A percentile compares a stretch with the other conserved stretches of the same genome.
Evolutionary conservation across 2,888 invertebrate genomes (phyloP).

Genomic region (Eupithecia tripunctaria): DNA sequence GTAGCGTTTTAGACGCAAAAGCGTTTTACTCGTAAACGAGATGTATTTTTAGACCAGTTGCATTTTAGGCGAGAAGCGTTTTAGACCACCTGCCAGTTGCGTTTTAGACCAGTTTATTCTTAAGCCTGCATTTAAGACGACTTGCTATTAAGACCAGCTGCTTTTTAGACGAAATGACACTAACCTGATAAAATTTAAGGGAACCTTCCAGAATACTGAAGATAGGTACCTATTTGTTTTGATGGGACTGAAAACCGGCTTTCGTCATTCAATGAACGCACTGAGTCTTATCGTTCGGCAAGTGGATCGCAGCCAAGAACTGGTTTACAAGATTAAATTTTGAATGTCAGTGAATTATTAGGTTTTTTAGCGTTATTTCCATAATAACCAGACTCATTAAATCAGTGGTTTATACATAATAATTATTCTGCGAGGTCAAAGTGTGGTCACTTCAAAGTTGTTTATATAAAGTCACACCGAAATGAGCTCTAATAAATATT

Average conservation of each 20-base stretch:
- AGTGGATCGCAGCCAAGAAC: neutral
- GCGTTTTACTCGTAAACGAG: no score
- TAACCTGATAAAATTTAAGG: no score
- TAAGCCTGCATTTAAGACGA: no score
- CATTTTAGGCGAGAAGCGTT: no score
- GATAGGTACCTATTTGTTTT: neutral
- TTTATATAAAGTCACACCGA: slow-evolving; percentile 1
- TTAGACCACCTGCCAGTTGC: no score
- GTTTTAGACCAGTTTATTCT: no score
- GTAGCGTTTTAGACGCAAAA: no score
- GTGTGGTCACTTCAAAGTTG: slow-evolving; percentile 8
- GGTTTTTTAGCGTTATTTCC: slow-evolving; percentile 4
- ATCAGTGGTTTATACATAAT: neutral
- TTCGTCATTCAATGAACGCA: neutral
- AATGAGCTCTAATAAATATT: neutral
- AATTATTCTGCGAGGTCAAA: slow-evolving; percentile 5
- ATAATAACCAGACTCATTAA: neutral
- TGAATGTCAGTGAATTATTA: slow-evolving; percentile 4
- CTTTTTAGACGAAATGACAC: no score
- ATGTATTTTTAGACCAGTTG: no score
- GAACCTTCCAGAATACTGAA: neutral
- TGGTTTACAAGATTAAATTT: neutral
- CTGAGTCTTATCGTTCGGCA: neutral
- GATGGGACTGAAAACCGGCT: neutral
- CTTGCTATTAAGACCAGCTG: no score